phyloP scores from a whole-genome alignment of 1,140 invertebrate genomes.

The Monochamus saltuarius region DNA sequence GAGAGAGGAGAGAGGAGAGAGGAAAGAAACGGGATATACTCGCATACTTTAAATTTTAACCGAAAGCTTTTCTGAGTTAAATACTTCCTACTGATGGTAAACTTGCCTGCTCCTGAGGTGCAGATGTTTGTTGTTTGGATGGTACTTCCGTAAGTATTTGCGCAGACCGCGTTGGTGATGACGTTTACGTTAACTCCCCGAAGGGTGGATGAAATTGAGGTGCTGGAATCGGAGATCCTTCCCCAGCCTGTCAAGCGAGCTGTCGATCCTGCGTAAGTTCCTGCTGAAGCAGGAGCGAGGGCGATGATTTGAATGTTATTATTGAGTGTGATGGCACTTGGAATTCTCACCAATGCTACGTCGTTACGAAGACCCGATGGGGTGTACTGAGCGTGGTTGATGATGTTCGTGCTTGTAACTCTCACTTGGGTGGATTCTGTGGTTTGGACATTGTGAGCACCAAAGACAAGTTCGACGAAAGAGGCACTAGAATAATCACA shows the following conservation, averaged over 20 bases:
- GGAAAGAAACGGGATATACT: too few relatives aligned
- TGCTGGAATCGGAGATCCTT: not conserved
- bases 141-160: not conserved
- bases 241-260: constrained; percentile 24
- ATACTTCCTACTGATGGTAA: too few relatives aligned
- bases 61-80: too few relatives aligned
- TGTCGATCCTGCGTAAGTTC: constrained; percentile 16
- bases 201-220: not conserved
- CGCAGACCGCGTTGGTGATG: not conserved
- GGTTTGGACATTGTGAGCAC: constrained; percentile 18
- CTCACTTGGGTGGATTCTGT: constrained; percentile 16
- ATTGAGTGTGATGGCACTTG: not conserved
- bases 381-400: constrained; percentile 14
- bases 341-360: constrained; percentile 13
- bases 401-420: not conserved
- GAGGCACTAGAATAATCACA: constrained; percentile 9
- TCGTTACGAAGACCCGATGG: constrained; percentile 13
- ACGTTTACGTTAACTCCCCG: not conserved
- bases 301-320: not conserved
- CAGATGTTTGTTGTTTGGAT: not conserved
- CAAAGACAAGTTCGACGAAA: constrained; percentile 8
- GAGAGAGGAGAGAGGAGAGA: too few relatives aligned
- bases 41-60: too few relatives aligned
- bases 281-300: constrained; percentile 16
- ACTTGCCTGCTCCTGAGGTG: not conserved